Percentiles rank a stretch among this genome's conserved stretches.
These are phyloP conservation scores for Trilocha varians DNA, from an alignment of 2,888 invertebrate genomes.

Conservation along the genomic window DNA sequence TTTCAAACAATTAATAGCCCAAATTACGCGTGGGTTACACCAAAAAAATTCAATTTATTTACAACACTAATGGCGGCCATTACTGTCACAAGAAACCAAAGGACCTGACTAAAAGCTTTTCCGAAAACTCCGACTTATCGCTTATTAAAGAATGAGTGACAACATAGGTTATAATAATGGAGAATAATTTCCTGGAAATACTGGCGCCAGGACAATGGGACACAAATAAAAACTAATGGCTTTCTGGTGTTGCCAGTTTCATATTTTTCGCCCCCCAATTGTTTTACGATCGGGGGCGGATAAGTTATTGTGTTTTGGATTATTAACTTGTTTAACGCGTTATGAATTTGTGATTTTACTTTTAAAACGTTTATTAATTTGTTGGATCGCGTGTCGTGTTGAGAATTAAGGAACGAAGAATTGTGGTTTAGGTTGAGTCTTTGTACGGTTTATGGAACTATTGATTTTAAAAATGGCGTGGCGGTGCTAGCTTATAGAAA, in stretches of 20 bases:
- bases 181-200: constrained; percentile 46
- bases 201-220: constrained; percentile 43
- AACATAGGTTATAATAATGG: constrained; percentile 41
- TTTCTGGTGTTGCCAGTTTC: constrained; percentile 19
- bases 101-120: constrained; percentile 30
- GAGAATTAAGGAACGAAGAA: too few species aligned
- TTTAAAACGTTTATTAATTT: not conserved
- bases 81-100: constrained; percentile 26
- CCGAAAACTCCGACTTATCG: constrained; percentile 27
- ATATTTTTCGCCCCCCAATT: not conserved
- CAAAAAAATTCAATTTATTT: constrained; percentile 4
- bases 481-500: too few species aligned
- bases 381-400: not conserved
- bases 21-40: constrained; percentile 3
- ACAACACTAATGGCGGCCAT: constrained; percentile 25
- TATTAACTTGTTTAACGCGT: not conserved
- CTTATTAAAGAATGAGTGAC: constrained; percentile 34
- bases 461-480: too few species aligned
- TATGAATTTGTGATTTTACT: not conserved
- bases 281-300: not conserved
- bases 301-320: not conserved
- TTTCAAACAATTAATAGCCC: not conserved
- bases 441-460: too few species aligned
- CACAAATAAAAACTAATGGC: constrained; percentile 32
- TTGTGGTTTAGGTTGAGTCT: too few species aligned